These are phyloP conservation scores for Mythimna impura DNA, from an alignment of 2,888 invertebrate species.

Conservation along the genomic window DNA sequence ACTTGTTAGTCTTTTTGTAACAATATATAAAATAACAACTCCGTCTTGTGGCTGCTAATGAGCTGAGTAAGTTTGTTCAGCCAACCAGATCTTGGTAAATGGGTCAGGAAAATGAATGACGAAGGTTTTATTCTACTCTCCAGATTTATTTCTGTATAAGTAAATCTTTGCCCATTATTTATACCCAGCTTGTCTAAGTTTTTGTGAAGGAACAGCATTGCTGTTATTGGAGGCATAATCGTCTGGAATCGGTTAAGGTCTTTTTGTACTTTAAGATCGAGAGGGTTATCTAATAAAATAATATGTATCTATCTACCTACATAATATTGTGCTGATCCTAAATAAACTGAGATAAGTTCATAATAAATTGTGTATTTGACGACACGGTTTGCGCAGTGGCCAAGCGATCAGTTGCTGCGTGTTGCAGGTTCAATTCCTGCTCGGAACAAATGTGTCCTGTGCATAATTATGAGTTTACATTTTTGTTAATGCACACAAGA, in stretches of 20 bases:
- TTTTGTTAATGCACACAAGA: no score
- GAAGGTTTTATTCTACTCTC: conserved; percentile 12
- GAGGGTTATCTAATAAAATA: no score
- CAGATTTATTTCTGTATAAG: conserved; percentile 17
- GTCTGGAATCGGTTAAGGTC: not conserved
- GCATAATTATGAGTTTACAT: no score
- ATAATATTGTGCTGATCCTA: no score
- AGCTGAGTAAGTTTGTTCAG: conserved; percentile 36
- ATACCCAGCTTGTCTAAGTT: not conserved
- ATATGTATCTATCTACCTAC: no score
- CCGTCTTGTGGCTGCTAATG: conserved; percentile 32
- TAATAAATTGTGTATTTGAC: no score
- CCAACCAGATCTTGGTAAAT: conserved; percentile 18
- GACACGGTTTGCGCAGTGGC: no score
- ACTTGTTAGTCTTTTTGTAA: not conserved
- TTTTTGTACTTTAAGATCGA: no score
- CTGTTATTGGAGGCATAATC: not conserved
- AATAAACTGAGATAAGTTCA: no score
- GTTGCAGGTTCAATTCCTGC: no score
- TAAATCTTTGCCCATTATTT: conserved; percentile 17
- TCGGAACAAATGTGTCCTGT: no score
- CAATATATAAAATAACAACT: conserved; percentile 13
- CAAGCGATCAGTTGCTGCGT: no score
- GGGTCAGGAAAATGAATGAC: conserved; percentile 18
- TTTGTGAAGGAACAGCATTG: not conserved